Conservation (phyloP, 2,113 vertebrate genomes). For the Empidonax traillii region DNA sequence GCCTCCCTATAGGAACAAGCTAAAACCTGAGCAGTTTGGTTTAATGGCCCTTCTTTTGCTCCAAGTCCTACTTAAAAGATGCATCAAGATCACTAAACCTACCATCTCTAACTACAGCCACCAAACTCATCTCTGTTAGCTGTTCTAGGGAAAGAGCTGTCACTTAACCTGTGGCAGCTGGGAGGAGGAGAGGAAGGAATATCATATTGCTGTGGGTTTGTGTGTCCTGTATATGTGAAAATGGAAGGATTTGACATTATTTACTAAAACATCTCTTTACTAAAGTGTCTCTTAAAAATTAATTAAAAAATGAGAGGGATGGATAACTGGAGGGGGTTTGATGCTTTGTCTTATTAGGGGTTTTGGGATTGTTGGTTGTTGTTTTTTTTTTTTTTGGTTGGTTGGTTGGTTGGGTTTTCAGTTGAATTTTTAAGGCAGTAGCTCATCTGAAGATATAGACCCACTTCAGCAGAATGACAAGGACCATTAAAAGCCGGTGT, state of each 20-base stretch:
- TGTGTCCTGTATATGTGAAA: neutral
- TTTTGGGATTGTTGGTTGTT: neutral
- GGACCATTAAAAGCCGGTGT: neutral
- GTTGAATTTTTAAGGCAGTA: neutral
- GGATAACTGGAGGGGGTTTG: neutral
- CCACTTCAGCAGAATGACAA: neutral
- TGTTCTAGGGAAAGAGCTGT: neutral
- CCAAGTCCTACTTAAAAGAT: neutral
- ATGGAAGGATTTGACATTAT: neutral
- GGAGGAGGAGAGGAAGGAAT: neutral
- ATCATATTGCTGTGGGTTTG: neutral
- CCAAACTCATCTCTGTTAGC: neutral
- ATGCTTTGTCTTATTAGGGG: neutral
- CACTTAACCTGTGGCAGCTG: neutral
- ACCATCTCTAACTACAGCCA: neutral
- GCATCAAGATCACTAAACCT: neutral
- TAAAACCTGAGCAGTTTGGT: neutral
- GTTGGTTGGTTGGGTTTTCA: neutral
- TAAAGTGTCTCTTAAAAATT: neutral
- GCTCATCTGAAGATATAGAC: neutral
- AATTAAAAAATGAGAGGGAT: neutral
- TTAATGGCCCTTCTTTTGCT: neutral
- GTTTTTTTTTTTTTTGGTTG: no score
- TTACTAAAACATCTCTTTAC: neutral
- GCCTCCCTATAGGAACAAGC: neutral